Percentiles rank a stretch among this genome's conserved stretches.
phyloP scores from a whole-genome alignment of 2,797 vertebrate species.

The Micropoecilia bifurca region DNA sequence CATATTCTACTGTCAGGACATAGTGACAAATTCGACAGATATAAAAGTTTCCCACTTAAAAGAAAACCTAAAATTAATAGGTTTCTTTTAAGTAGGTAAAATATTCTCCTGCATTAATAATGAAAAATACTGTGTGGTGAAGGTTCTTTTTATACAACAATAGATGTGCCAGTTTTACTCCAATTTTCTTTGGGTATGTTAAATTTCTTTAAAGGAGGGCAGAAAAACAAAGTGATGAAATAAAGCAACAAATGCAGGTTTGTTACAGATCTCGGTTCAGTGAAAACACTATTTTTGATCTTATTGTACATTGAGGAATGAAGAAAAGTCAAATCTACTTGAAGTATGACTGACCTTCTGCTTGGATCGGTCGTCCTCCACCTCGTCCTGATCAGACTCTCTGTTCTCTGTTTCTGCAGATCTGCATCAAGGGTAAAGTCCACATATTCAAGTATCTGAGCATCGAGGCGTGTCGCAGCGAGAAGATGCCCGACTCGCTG shows the following conservation, averaged over 20 bases:
- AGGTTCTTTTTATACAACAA: not conserved
- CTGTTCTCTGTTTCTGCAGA: slow-evolving; percentile 73
- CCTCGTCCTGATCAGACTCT: not conserved
- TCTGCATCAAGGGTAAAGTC: slow-evolving; percentile 94
- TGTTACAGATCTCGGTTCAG: not conserved
- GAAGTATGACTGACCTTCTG: not conserved
- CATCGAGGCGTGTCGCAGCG: slow-evolving; percentile 91
- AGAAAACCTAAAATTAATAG: not conserved
- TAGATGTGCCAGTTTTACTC: not conserved
- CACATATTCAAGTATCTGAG: slow-evolving; percentile 97
- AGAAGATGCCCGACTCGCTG: slow-evolving; percentile 88
- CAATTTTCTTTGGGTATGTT: not conserved
- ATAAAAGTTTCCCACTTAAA: too few species aligned
- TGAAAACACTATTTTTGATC: not conserved
- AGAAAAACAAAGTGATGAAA: not conserved
- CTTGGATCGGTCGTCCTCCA: not conserved
- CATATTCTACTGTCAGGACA: too few species aligned
- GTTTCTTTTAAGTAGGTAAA: too few species aligned
- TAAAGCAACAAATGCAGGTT: not conserved
- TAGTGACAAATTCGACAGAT: too few species aligned
- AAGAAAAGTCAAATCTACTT: not conserved
- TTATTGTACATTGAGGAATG: not conserved
- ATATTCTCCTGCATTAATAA: not conserved
- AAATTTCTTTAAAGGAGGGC: not conserved
- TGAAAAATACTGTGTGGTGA: not conserved